Evolutionary conservation across 2,888 invertebrate genomes (phyloP).

Genomic region (Tanypteryx hageni): DNA sequence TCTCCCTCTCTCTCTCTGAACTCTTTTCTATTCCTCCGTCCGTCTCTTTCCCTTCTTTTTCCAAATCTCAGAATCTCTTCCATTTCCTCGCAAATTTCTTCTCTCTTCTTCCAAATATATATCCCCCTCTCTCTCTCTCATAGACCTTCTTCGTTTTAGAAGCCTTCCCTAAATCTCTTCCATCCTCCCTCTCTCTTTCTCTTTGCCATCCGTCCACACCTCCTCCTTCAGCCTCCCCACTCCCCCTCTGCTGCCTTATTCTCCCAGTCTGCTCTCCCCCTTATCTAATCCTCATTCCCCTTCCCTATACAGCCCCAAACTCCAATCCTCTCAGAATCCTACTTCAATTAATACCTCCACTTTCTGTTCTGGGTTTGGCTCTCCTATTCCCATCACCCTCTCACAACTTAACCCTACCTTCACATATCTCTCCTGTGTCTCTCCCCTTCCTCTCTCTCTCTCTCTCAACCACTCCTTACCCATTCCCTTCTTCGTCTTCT

Average conservation of each 20-base stretch:
- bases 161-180: slow-evolving; percentile 22
- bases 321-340: slow-evolving; percentile 25
- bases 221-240: neutral
- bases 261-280: neutral
- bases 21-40: neutral
- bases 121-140: neutral
- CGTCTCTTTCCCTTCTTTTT: neutral
- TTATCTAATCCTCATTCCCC: neutral
- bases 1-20: neutral
- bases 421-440: neutral
- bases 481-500: neutral
- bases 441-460: neutral
- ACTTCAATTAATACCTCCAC: slow-evolving; percentile 47
- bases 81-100: neutral
- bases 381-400: neutral
- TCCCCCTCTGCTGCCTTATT: neutral
- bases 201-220: neutral
- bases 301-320: slow-evolving; percentile 1
- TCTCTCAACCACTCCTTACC: too few species aligned
- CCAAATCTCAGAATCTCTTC: neutral
- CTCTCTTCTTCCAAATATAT: neutral
- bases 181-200: neutral
- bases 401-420: neutral
- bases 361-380: neutral
- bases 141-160: neutral